phyloP scores from a whole-genome alignment of 2,797 vertebrate species.

The Hyperoplus immaculatus region DNA sequence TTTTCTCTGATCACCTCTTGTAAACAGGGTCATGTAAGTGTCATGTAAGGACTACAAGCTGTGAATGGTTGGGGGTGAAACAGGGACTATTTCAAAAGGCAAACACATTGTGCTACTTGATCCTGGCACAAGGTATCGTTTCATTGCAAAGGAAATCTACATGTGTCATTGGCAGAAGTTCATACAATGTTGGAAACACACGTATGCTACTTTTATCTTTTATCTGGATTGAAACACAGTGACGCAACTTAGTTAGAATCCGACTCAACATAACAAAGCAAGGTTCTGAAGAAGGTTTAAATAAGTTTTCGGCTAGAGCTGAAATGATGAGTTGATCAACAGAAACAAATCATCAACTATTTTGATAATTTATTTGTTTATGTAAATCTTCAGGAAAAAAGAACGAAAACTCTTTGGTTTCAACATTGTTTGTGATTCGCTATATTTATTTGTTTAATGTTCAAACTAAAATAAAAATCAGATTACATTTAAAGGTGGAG shows the following conservation, averaged over 20 bases:
- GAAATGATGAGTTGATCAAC: neutral
- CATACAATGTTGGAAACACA: neutral
- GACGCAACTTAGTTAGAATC: too few species aligned
- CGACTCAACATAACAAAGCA: too few species aligned
- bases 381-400: neutral
- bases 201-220: too few species aligned
- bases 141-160: neutral
- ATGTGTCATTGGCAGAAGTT: neutral
- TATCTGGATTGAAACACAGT: too few species aligned
- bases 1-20: too few species aligned
- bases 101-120: neutral
- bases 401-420: neutral
- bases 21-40: too few species aligned
- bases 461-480: neutral
- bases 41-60: too few species aligned
- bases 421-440: neutral
- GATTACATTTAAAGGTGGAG: too few species aligned
- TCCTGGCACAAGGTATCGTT: neutral
- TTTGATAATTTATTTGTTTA: neutral
- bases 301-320: neutral
- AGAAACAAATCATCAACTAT: neutral
- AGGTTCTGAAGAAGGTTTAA: neutral
- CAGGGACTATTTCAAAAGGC: neutral
- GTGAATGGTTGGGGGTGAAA: too few species aligned
- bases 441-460: neutral